These are phyloP conservation scores for Archaeoteleia sp. DNA, from an alignment of 2,888 invertebrate species.

Conservation along the genomic window DNA sequence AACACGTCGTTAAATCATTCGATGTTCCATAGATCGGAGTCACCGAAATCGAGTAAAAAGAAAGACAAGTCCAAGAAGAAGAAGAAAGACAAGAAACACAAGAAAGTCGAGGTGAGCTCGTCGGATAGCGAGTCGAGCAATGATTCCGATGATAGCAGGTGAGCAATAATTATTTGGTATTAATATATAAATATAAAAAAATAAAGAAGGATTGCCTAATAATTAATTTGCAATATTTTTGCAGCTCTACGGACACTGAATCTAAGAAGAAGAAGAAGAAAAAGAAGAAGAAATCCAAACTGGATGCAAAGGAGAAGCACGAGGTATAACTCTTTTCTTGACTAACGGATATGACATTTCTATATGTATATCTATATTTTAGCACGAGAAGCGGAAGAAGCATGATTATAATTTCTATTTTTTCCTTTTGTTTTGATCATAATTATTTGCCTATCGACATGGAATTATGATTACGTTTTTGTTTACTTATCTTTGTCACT, in stretches of 20 bases:
- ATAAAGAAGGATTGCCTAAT: too few relatives aligned
- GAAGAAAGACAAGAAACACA: slow-evolving; percentile 73
- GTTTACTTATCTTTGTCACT: too few relatives aligned
- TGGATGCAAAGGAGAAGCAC: slow-evolving; percentile 72
- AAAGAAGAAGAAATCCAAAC: slow-evolving; percentile 87
- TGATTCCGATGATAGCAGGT: slow-evolving; percentile 72
- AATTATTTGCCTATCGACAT: slow-evolving; percentile 44
- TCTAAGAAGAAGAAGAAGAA: slow-evolving; percentile 86
- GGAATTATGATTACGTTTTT: slow-evolving; percentile 20
- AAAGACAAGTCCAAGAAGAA: slow-evolving; percentile 72
- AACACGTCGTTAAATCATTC: slow-evolving; percentile 8
- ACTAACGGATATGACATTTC: slow-evolving; percentile 43
- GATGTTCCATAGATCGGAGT: slow-evolving; percentile 69
- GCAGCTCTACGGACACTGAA: slow-evolving; percentile 83
- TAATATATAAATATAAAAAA: too few relatives aligned
- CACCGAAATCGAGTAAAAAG: slow-evolving; percentile 71
- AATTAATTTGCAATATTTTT: slow-evolving; percentile 24
- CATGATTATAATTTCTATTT: slow-evolving; percentile 52
- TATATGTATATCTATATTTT: slow-evolving; percentile 56
- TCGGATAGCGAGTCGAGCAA: slow-evolving; percentile 71
- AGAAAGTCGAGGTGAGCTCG: slow-evolving; percentile 68
- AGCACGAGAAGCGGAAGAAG: slow-evolving; percentile 60
- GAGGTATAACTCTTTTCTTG: slow-evolving; percentile 57
- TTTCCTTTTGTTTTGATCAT: slow-evolving; percentile 50
- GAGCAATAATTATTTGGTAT: slow-evolving; percentile 7